Conservation (phyloP, 2,888 invertebrate genomes). For the Drosophila mayaguana region DNA sequence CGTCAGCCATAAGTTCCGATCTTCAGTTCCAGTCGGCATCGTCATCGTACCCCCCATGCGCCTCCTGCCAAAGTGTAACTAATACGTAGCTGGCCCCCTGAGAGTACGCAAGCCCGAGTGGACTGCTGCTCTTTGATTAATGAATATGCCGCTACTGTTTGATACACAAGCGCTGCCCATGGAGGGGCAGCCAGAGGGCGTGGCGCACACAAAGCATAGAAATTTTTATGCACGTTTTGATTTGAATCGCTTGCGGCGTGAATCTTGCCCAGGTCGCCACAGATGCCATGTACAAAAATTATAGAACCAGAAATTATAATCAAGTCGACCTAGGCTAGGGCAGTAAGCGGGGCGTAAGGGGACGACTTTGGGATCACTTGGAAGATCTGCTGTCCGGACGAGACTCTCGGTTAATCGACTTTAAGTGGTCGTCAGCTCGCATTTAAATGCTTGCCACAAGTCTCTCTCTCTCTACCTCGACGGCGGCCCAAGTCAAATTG, state of each 20-base stretch:
- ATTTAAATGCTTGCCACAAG: conserved; percentile 38
- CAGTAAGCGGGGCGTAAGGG: not conserved
- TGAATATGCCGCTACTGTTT: conserved; percentile 73
- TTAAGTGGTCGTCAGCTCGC: conserved; percentile 60
- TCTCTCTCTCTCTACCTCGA: conserved; percentile 7
- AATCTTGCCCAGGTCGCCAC: conserved; percentile 30
- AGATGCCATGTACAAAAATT: conserved; percentile 33
- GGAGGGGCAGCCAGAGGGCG: not conserved
- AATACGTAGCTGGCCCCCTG: conserved; percentile 51
- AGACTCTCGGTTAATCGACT: conserved; percentile 58
- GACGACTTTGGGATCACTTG: not conserved
- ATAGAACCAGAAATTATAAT: conserved; percentile 49
- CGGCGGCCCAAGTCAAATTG: conserved; percentile 22
- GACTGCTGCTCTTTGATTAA: conserved; percentile 72
- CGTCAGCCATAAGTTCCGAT: conserved; percentile 13
- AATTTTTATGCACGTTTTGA: conserved; percentile 69
- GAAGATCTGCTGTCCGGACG: conserved; percentile 2
- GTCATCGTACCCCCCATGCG: not conserved
- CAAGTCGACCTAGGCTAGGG: not conserved
- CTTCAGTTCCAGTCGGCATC: not conserved
- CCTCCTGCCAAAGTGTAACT: conserved; percentile 63
- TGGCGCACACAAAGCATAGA: conserved; percentile 37
- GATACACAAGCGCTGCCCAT: conserved; percentile 34
- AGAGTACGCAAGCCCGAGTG: conserved; percentile 41
- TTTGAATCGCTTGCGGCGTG: conserved; percentile 60